phyloP scores from a whole-genome alignment of 2,888 invertebrate genomes.

The Epistrophella euchroma region DNA sequence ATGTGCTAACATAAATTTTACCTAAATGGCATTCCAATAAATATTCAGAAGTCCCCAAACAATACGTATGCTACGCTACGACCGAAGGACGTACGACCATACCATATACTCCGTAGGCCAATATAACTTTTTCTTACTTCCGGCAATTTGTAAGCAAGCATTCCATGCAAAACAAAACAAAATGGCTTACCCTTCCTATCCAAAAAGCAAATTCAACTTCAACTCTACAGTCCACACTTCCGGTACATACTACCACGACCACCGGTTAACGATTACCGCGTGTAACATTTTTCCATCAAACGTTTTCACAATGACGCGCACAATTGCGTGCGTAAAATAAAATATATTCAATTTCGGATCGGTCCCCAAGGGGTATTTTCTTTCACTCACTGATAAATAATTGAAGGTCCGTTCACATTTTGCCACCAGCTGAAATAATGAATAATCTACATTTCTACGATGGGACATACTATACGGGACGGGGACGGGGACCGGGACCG shows the following conservation, averaged over 20 bases:
- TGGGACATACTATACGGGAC: too few species aligned
- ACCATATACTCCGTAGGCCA: neutral
- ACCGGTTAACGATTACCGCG: neutral
- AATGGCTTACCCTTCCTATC: slow-evolving; percentile 2
- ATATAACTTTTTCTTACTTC: slow-evolving; percentile 44
- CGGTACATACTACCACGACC: neutral
- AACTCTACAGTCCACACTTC: neutral
- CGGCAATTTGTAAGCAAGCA: slow-evolving; percentile 10
- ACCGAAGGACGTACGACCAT: too few species aligned
- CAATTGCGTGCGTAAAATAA: slow-evolving; percentile 74
- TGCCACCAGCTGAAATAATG: slow-evolving; percentile 21
- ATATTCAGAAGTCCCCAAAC: slow-evolving; percentile 58
- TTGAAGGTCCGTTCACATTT: slow-evolving; percentile 51
- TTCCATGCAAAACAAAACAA: slow-evolving; percentile 17
- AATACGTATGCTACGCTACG: slow-evolving; percentile 33
- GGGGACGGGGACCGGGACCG: too few species aligned
- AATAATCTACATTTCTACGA: slow-evolving; percentile 2
- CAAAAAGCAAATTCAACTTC: neutral
- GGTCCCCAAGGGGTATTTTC: slow-evolving; percentile 72
- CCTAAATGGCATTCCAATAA: slow-evolving; percentile 65
- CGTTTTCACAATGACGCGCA: slow-evolving; percentile 67
- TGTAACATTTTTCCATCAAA: slow-evolving; percentile 54
- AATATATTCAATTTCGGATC: slow-evolving; percentile 72
- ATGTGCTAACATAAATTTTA: slow-evolving; percentile 68
- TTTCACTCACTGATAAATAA: slow-evolving; percentile 71